Conservation (phyloP, 2,888 invertebrate species). For the Diogma glabrata region DNA sequence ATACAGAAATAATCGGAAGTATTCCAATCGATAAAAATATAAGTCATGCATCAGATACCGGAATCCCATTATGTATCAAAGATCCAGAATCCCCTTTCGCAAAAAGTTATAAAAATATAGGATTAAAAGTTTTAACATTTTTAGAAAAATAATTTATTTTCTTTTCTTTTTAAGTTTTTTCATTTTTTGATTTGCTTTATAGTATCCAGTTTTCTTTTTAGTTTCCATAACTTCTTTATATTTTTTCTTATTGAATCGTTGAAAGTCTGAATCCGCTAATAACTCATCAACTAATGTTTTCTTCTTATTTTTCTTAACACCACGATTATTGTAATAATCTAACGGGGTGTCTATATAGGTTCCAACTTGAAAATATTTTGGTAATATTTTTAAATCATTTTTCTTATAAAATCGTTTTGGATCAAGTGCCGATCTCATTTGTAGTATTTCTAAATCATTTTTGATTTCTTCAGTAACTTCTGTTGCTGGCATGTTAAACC, state of each 20-base stretch:
- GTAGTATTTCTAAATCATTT: constrained; percentile 76
- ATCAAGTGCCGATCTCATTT: constrained; percentile 86
- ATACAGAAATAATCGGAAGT: constrained; percentile 52
- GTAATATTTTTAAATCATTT: constrained; percentile 72
- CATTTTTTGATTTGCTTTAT: constrained; percentile 63
- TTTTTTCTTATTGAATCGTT: constrained; percentile 67
- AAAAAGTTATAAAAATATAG: constrained; percentile 23
- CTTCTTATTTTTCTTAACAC: constrained; percentile 79
- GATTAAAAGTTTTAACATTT: constrained; percentile 18
- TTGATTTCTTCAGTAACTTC: constrained; percentile 81
- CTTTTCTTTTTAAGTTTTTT: constrained; percentile 41
- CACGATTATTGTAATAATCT: constrained; percentile 74
- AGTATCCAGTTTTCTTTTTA: constrained; percentile 54
- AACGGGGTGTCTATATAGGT: constrained; percentile 71
- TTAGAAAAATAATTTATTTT: constrained; percentile 18
- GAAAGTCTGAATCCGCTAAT: constrained; percentile 76
- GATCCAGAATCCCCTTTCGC: constrained; percentile 28
- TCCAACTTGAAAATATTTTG: constrained; percentile 91
- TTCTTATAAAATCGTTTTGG: constrained; percentile 93
- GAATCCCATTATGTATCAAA: constrained; percentile 30
- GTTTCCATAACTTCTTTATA: constrained; percentile 66
- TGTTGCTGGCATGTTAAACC: constrained; percentile 83
- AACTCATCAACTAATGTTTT: constrained; percentile 88
- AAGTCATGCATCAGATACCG: constrained; percentile 31
- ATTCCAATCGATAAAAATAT: constrained; percentile 31